Evolutionary conservation across 2,888 invertebrate species (phyloP), one percentile per base, ranked within the genome.

Genomic region (Caenorhabditis sp.): DNA sequence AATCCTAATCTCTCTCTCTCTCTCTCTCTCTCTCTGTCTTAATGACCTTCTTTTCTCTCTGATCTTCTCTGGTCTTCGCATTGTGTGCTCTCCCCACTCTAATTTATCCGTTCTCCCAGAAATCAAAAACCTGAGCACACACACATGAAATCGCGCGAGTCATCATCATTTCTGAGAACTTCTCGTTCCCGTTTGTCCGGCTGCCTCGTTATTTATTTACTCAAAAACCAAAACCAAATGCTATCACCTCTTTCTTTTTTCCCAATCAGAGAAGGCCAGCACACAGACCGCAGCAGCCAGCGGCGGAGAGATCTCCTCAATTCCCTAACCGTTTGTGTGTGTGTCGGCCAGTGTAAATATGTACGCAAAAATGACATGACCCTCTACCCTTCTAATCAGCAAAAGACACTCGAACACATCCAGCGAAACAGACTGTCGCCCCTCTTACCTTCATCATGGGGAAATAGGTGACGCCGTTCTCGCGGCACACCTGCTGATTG

Each of bases 361-460:
- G 56, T 58, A 66, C 66, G 39, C 66, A 58, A 66, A 58, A 62
- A 75, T 58, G 68, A 62, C 68, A 62, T 59, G 53, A 50, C 35
- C 53, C 39, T 17, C 5, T 37, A 55, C 32, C 20, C 37, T 55
- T 24, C 46, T 59, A 24, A 58, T 62, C 45, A 52, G 59, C 61
- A 41, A 48, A 26, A 53, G 37, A 20, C 27, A 48, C 15, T 48
- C 41, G 41, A 43, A 45, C 20, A 56, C 15, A n/a, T 20, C 24
- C 15, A 24, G 26, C 8, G 32, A 17, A 1, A 5, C 6, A 37
- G 5, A 22, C 7, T 45, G 63, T 15, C 37, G 11, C 5, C n/a
- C 35, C 7, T 6, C 52, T 58, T 37, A 87, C 87, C 81, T 88
- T 88, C 63, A 88, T 77, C 85, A 87, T 87, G 11, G 88, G 88